Base-by-base conservation (phyloP, 2,888 invertebrate species). In the Spisula solida region DNA sequence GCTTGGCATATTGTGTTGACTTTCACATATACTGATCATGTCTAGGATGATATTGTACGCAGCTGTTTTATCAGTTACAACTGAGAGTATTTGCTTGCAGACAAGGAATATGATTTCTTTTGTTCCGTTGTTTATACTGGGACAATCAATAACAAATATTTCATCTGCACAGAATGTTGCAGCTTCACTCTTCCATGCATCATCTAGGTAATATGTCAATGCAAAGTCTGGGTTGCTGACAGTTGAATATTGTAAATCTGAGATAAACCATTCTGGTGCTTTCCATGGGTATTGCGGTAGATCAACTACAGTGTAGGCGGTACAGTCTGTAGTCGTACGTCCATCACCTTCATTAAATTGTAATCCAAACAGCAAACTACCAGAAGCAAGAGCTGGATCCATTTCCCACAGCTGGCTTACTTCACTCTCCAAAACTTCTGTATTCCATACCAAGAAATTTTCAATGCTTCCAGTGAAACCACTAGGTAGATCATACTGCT, bases 281-380 rank as follows among this genome's bases (percentile, higher is more conserved):
- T 90, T 86, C 94, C 94, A 94, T n/a, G 94, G 94, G 55, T 91
- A 90, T n/a, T 82, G 31, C 12, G 94, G 95, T 25, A 94, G 81
- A 41, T 81, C 29, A 12, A 94, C 87, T 34, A 78, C 56, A 20
- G 47, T 47, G 41, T 85, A 83, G 25, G 70, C 82, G 25, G 89
- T 87, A 34, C 81, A 80, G 83, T 94, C 93, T 10, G 34, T 48
- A 14, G 93, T 86, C n/a, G 14, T 80, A 10, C 66, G 41, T 0
- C 94, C 94, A 84, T 91, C 81, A 10, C 95, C 95, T 89, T 95
- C 95, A 88, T 95, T 92, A 90, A 95, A 94, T 20, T 86, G 85
- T 89, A 94, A 93, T 6, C 89, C 89, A 18, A 87, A 89, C 25
- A 85, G 81, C 20, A 94, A 87, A 0, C 90, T 86, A 55, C 88